These are phyloP conservation scores for Danionella dracula DNA, from an alignment of 2,797 vertebrate species.

Conservation along the genomic window DNA sequence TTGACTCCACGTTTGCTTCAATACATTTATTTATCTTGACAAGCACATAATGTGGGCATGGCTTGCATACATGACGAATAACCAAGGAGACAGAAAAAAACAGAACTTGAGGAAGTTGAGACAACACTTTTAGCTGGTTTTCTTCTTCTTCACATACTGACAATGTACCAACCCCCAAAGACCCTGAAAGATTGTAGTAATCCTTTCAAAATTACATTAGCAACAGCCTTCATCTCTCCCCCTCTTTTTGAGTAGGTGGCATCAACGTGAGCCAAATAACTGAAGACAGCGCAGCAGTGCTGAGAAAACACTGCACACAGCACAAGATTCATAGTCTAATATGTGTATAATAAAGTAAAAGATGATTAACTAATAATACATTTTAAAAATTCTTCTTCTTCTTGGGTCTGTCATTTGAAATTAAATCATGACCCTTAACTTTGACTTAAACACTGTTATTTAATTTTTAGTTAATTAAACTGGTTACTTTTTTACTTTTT, in stretches of 20 bases:
- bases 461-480: too few relatives aligned
- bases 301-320: conserved; percentile 69
- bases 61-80: conserved; percentile 57
- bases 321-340: background rate
- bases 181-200: conserved; percentile 75
- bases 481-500: too few relatives aligned
- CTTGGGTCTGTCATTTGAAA: too few relatives aligned
- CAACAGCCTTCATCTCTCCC: conserved; percentile 62
- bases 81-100: conserved; percentile 55
- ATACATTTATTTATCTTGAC: conserved; percentile 75
- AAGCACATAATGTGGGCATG: conserved; percentile 76
- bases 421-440: too few relatives aligned
- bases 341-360: too few relatives aligned
- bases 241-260: conserved; percentile 74
- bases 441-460: too few relatives aligned
- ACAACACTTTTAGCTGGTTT: conserved; percentile 59
- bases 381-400: too few relatives aligned
- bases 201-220: conserved; percentile 79
- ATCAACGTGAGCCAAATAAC: conserved; percentile 72
- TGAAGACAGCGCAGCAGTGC: conserved; percentile 68
- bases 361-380: too few relatives aligned
- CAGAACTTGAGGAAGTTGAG: conserved; percentile 67
- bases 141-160: conserved; percentile 61
- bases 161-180: conserved; percentile 68
- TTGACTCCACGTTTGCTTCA: conserved; percentile 72